A percentile compares a stretch with the other conserved stretches of the same genome.
phyloP scores from a whole-genome alignment of 2,888 invertebrate species.

The Xanthia togata region DNA sequence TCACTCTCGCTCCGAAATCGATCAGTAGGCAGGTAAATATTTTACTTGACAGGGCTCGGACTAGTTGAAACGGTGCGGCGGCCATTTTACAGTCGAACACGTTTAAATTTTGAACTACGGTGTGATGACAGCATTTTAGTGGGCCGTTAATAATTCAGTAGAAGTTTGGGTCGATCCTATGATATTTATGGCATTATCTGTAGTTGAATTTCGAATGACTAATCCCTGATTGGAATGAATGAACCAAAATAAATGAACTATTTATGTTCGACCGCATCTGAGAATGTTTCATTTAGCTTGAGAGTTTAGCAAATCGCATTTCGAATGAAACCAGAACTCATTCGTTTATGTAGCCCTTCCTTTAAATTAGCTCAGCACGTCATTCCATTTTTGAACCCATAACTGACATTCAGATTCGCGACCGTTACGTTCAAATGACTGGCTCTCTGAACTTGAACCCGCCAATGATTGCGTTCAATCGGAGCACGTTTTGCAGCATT shows the following conservation, averaged over 20 bases:
- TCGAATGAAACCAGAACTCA: neutral
- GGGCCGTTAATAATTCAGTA: conserved; percentile 44
- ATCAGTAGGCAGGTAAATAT: conserved; percentile 57
- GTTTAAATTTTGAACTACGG: conserved; percentile 37
- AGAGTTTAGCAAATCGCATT: neutral
- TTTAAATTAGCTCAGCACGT: neutral
- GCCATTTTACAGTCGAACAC: conserved; percentile 39
- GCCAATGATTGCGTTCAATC: conserved; percentile 69
- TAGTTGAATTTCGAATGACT: conserved; percentile 45
- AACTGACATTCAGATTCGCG: conserved; percentile 31
- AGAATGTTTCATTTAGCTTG: neutral
- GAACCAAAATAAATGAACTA: neutral
- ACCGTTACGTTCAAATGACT: conserved; percentile 41
- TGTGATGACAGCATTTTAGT: conserved; percentile 43
- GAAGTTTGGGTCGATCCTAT: conserved; percentile 27
- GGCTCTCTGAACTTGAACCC: conserved; percentile 32
- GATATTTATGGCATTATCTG: conserved; percentile 35
- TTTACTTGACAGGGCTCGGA: conserved; percentile 48
- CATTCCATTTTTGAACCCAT: conserved; percentile 35
- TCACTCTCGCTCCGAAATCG: conserved; percentile 45
- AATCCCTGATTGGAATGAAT: conserved; percentile 8
- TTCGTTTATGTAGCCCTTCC: neutral
- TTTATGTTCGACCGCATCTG: neutral
- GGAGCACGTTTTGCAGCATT: conserved; percentile 96
- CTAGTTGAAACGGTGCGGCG: conserved; percentile 33